Evolutionary conservation across 2,797 vertebrate genomes (phyloP), one percentile per base, ranked within the genome.

Genomic region (Antennarius maculatus): DNA sequence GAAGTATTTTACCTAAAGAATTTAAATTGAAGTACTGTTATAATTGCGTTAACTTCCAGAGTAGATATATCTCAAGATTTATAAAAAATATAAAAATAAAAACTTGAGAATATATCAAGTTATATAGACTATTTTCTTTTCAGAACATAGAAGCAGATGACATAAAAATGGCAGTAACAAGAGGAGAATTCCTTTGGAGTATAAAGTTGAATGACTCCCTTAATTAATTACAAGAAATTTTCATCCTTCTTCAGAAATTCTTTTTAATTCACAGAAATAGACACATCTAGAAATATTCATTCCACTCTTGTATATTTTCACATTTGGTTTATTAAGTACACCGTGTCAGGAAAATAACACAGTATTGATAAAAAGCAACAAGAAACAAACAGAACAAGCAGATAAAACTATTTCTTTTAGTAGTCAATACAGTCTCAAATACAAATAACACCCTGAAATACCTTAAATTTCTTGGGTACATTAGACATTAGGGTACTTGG

Each of bases 321-420:
- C 50, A 73, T 64, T 66, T 5, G 29, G n/a, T 88, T 89, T 87
- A 89, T 87, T 88, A 74, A 77, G 60, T 72, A 61, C 62, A 71
- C 31, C 23, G 42, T 41, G 47, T 66, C 18, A 64, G 42, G 12
- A 69, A 66, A 69, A 64, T 29, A 66, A 42, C 48, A 52, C 11
- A 48, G 3, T 18, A 39, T 15, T 41, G 1, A 42, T 47, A 31
- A 28, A 51, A 27, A 28, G 31, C 31, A 64, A 12, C 31, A 5
- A 43, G 41, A 43, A 43, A 43, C 18, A 66, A 29, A 61, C 14
- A 9, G 13, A 3, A 57, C 10, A 7, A 39, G 37, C 37, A 67
- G 72, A 79, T 3, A 41, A 70, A 59, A 61, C 28, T 7, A 5
- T 14, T 59, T 31, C 41, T 1, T 9, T 50, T 63, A 58, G 50